These are phyloP conservation scores for Drosophila persimilis DNA, from an alignment of 1,140 invertebrate genomes.

Conservation along the genomic window DNA sequence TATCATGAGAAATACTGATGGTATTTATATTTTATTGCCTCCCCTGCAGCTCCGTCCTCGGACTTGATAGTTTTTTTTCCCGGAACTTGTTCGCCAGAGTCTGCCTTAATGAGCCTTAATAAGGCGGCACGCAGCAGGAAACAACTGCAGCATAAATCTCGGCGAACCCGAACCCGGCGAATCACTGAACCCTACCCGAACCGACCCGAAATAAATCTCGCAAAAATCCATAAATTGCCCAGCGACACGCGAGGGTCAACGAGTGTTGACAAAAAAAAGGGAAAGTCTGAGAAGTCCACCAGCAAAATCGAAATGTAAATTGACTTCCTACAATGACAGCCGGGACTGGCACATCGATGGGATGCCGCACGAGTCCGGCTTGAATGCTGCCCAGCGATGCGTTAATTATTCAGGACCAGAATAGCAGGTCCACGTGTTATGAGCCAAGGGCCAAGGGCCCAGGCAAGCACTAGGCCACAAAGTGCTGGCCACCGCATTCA, in stretches of 20 bases:
- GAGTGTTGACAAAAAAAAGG: conserved; percentile 2
- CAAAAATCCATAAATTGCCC: conserved; percentile 66
- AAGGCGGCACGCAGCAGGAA: conserved; percentile 34
- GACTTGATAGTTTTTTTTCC: conserved; percentile 34
- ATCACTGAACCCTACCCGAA: conserved; percentile 36
- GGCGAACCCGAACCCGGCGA: conserved; percentile 45
- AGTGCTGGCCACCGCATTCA: conserved; percentile 68
- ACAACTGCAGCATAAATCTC: conserved; percentile 73
- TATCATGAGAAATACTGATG: conserved; percentile 26
- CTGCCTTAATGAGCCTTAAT: conserved; percentile 68
- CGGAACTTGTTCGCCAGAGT: not conserved
- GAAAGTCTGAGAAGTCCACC: conserved; percentile 18
- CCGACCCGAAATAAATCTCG: conserved; percentile 65
- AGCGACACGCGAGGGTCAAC: conserved; percentile 52
- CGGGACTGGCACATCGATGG: conserved; percentile 1
- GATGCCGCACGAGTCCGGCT: too few species aligned
- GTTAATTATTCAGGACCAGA: conserved; percentile 66
- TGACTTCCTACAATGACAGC: conserved; percentile 56
- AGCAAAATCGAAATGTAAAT: conserved; percentile 72
- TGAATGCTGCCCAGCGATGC: conserved; percentile 56
- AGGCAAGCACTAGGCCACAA: conserved; percentile 44
- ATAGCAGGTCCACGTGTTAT: conserved; percentile 20
- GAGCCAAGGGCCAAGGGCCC: not conserved
- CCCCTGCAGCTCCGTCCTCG: conserved; percentile 6
- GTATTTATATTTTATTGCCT: conserved; percentile 64